Percentiles rank a stretch among this genome's conserved stretches.
These are phyloP conservation scores for Philopotamus ludificatus DNA, from an alignment of 1,140 invertebrate genomes.

Conservation along the genomic window DNA sequence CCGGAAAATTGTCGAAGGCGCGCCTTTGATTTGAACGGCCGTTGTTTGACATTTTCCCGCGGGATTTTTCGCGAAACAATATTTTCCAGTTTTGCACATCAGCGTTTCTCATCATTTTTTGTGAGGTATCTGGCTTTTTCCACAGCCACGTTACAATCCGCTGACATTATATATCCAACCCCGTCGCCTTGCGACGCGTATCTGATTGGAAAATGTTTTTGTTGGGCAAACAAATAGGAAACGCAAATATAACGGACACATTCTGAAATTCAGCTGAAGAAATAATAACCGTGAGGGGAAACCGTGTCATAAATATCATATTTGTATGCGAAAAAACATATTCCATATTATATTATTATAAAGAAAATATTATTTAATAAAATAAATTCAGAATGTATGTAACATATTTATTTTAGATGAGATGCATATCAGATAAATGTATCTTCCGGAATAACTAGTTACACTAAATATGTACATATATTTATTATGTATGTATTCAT, in stretches of 20 bases:
- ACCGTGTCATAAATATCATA: no score
- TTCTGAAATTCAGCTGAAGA: background rate
- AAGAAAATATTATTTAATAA: no score
- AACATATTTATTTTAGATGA: no score
- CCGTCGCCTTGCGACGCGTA: background rate
- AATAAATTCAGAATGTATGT: no score
- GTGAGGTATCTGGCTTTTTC: no score
- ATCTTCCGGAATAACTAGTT: no score
- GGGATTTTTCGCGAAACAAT: constrained; percentile 6
- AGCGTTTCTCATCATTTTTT: constrained; percentile 9
- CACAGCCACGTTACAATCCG: background rate
- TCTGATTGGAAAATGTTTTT: background rate
- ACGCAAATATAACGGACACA: no score
- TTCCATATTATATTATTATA: no score
- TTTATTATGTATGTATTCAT: no score
- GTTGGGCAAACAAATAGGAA: background rate
- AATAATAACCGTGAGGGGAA: background rate
- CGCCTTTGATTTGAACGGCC: constrained; percentile 2
- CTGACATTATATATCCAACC: background rate
- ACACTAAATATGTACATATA: no score
- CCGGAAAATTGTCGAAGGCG: background rate
- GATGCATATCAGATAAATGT: no score
- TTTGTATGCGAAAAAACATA: no score
- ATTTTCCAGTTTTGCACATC: constrained; percentile 7
- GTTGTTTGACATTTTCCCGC: constrained; percentile 18